Evolutionary conservation across 1,140 invertebrate genomes (phyloP).

Genomic region (Orchesella cincta): DNA sequence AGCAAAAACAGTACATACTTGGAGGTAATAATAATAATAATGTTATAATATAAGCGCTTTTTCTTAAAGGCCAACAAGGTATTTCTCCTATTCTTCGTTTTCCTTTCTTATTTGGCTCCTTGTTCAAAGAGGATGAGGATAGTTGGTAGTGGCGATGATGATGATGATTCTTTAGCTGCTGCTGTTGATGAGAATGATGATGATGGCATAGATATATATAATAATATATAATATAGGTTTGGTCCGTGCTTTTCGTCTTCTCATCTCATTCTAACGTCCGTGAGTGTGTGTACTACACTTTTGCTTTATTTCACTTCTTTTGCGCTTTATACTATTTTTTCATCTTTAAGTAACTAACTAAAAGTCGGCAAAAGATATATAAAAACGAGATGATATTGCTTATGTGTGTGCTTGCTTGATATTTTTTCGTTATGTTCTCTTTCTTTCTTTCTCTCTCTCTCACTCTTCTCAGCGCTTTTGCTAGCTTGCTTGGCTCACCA

Average conservation of each 20-base stretch:
- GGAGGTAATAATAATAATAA: not conserved
- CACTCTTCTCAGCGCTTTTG: too few relatives aligned
- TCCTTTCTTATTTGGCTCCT: constrained; percentile 1
- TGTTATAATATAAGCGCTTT: not conserved
- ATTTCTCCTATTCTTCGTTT: constrained; percentile 1
- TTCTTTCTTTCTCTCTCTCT: constrained; percentile 21
- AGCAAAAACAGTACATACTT: not conserved
- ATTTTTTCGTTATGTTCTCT: constrained; percentile 30
- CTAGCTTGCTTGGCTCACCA: constrained; percentile 14
- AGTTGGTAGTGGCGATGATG: not conserved
- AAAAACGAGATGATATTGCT: constrained; percentile 16
- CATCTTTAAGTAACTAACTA: constrained; percentile 18
- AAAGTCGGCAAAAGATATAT: constrained; percentile 19
- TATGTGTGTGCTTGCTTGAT: constrained; percentile 22
- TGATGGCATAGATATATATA: not conserved
- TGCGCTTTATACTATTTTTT: constrained; percentile 14
- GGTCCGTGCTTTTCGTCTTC: not conserved
- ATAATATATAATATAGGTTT: constrained; percentile 20
- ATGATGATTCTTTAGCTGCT: not conserved
- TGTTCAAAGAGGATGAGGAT: not conserved
- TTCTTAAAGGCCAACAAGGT: not conserved
- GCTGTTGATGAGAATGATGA: constrained; percentile 13
- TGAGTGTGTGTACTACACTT: not conserved
- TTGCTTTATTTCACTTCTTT: not conserved
- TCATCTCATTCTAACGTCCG: not conserved